Evolutionary conservation across 1,140 invertebrate species (phyloP).

Genomic region (Sipha flava): DNA sequence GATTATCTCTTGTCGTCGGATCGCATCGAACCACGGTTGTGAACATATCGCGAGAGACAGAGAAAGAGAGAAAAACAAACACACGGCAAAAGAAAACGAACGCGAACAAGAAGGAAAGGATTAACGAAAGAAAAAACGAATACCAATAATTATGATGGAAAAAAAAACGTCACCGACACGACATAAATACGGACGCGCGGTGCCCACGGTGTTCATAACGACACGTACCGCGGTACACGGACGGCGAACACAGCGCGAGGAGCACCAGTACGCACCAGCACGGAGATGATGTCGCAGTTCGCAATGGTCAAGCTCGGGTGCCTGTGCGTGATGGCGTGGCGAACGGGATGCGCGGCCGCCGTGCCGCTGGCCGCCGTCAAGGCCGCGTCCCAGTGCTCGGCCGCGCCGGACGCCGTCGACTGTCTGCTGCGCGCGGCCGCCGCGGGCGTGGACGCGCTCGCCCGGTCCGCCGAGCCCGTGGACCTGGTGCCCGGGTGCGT

Average conservation of each 20-base stretch:
- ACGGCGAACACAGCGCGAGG: neutral
- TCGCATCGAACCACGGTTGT: too few species aligned
- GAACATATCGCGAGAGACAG: too few species aligned
- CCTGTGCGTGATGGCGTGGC: neutral
- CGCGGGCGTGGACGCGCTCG: neutral
- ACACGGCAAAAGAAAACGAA: too few species aligned
- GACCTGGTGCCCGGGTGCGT: neutral
- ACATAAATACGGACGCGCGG: neutral
- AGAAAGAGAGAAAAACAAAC: too few species aligned
- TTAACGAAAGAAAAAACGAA: too few species aligned
- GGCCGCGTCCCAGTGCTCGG: neutral
- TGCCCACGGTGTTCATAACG: neutral
- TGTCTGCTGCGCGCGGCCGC: neutral
- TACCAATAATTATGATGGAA: neutral
- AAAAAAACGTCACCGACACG: neutral
- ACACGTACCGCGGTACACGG: neutral
- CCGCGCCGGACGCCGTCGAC: neutral
- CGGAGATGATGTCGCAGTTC: neutral
- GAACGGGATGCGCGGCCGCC: neutral
- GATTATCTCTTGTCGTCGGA: too few species aligned
- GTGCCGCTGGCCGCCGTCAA: neutral
- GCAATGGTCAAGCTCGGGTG: too few species aligned
- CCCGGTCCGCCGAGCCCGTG: slow-evolving; percentile 2
- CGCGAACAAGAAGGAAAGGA: neutral
- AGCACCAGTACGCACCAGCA: neutral